These are phyloP conservation scores for Phacellophora camtschatica DNA, from an alignment of 30 jellyfish, hydroid and myxozoan species.

Conservation along the genomic window DNA sequence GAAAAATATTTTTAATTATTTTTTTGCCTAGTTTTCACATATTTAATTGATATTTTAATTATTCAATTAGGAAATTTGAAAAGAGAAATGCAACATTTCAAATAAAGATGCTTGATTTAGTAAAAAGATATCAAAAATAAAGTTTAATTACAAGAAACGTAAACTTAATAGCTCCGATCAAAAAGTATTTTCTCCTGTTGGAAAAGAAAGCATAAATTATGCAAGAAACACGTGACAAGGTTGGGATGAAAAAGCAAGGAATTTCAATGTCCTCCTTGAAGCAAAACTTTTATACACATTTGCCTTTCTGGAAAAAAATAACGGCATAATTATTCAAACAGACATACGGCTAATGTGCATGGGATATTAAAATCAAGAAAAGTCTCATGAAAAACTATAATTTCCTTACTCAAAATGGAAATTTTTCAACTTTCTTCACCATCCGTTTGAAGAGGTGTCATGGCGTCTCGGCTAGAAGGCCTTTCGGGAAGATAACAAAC, in stretches of 20 bases:
- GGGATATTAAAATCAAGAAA: not conserved
- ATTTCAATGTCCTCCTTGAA: not conserved
- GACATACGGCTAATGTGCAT: too few species aligned
- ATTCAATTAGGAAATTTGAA: too few species aligned
- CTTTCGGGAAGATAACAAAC: slow-evolving; percentile 10
- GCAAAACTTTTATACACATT: too few species aligned
- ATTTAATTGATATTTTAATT: too few species aligned
- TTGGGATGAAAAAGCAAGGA: too few species aligned
- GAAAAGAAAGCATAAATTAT: slow-evolving; percentile 9
- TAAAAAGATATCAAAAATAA: not conserved
- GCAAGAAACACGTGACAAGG: slow-evolving; percentile 47
- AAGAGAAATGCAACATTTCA: not conserved
- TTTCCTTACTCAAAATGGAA: slow-evolving; percentile 27
- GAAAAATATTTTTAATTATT: too few species aligned
- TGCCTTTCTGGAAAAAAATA: too few species aligned
- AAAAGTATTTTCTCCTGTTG: slow-evolving; percentile 17
- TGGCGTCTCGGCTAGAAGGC: slow-evolving; percentile 51
- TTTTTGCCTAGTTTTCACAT: too few species aligned
- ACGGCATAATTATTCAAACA: too few species aligned
- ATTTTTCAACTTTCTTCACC: slow-evolving; percentile 3
- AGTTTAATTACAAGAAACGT: too few species aligned
- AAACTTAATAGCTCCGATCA: slow-evolving; percentile 40
- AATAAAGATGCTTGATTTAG: not conserved
- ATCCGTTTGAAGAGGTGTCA: slow-evolving; percentile 23
- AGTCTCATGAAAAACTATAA: not conserved